These are phyloP conservation scores for Brachystomella parvula DNA, from an alignment of 1,140 invertebrate species.

Conservation along the genomic window DNA sequence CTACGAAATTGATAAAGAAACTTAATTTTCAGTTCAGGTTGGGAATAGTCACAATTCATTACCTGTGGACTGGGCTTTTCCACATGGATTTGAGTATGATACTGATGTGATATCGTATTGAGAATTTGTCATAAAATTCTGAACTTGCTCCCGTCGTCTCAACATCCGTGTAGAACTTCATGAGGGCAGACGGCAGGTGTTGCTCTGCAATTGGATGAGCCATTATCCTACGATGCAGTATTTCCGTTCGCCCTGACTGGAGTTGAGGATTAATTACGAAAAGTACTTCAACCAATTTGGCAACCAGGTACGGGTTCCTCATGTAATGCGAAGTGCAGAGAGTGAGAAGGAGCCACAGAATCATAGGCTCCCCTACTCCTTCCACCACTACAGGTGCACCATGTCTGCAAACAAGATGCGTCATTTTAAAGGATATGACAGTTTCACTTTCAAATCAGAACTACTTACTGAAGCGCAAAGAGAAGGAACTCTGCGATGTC, in stretches of 20 bases:
- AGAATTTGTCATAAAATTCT: slow-evolving; percentile 99
- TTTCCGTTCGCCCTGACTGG: slow-evolving; percentile 54
- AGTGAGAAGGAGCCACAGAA: slow-evolving; percentile 78
- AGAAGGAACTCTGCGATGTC: slow-evolving; percentile 92
- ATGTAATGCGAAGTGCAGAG: slow-evolving; percentile 84
- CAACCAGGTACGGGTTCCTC: slow-evolving; percentile 90
- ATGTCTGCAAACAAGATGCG: slow-evolving; percentile 7
- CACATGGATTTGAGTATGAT: slow-evolving; percentile 87
- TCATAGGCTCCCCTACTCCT: slow-evolving; percentile 69
- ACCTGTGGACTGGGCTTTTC: slow-evolving; percentile 58
- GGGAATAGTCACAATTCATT: no score
- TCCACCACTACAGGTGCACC: slow-evolving; percentile 45
- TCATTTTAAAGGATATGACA: slow-evolving; percentile 14
- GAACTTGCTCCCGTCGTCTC: slow-evolving; percentile 86
- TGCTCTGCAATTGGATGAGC: slow-evolving; percentile 76
- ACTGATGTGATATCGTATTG: slow-evolving; percentile 94
- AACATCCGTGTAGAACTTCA: slow-evolving; percentile 98
- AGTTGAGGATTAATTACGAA: slow-evolving; percentile 83
- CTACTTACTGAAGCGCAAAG: slow-evolving; percentile 84
- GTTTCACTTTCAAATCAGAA: neutral
- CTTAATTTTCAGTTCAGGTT: neutral
- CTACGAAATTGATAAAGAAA: slow-evolving; percentile 8
- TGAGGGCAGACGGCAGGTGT: slow-evolving; percentile 73
- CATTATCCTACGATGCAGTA: slow-evolving; percentile 61
- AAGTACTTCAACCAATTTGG: slow-evolving; percentile 88